A percentile compares a stretch with the other conserved stretches of the same genome.
Conservation (phyloP, 2,113 vertebrate species). For the Circaetus gallicus region DNA sequence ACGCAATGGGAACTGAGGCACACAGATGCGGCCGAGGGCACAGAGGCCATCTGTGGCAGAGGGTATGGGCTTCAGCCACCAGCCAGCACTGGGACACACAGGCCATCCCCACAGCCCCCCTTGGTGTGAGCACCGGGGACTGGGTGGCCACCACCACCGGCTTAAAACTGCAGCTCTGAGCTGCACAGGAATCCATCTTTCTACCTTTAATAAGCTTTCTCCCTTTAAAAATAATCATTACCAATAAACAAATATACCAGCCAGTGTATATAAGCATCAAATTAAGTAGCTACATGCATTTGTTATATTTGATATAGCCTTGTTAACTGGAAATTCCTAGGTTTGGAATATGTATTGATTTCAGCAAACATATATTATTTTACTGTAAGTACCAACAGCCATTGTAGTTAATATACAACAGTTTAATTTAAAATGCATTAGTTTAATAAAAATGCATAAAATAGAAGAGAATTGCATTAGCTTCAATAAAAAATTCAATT, state of each 20-base stretch:
- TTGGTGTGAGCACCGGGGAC: rapidly evolving
- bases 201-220: conserved; percentile 24
- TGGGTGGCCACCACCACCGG: background rate
- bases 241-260: conserved; percentile 37
- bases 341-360: conserved; percentile 75
- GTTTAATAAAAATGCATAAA: conserved; percentile 83
- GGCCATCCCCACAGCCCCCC: rapidly evolving
- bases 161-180: background rate
- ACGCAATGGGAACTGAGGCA: rapidly evolving
- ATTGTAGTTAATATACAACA: conserved; percentile 78
- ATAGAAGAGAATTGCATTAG: conserved; percentile 77
- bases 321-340: conserved; percentile 66
- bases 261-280: conserved; percentile 50
- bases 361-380: conserved; percentile 73
- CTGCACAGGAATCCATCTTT: background rate
- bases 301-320: conserved; percentile 55
- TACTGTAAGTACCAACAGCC: conserved; percentile 77
- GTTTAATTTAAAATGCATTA: conserved; percentile 85
- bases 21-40: background rate
- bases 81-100: rapidly evolving
- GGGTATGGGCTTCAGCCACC: background rate
- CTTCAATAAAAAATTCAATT: conserved; percentile 79
- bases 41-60: background rate
- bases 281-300: conserved; percentile 53
- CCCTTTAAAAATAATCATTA: conserved; percentile 46